Evolutionary conservation across 2,888 invertebrate genomes (phyloP).

Genomic region (Mesorhabditis sp.): DNA sequence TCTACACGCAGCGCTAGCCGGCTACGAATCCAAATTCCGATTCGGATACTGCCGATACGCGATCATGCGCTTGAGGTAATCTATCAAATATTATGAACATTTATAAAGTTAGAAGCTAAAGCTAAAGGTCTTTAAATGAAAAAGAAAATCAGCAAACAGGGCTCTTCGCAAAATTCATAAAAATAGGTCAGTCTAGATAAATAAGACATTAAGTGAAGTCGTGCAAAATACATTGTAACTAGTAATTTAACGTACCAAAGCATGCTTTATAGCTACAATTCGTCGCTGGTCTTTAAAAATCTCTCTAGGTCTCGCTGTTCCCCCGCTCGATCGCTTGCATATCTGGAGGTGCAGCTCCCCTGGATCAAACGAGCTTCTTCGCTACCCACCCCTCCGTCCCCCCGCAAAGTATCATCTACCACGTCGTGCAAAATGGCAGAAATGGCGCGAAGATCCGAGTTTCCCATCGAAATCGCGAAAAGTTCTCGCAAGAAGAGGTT

Average conservation of each 20-base stretch:
- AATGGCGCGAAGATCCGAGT: constrained; percentile 15
- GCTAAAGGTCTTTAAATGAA: too few relatives aligned
- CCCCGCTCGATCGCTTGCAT: constrained; percentile 33
- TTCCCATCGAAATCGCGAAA: constrained; percentile 19
- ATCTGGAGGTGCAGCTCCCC: constrained; percentile 35
- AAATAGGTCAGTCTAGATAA: too few relatives aligned
- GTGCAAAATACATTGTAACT: too few relatives aligned
- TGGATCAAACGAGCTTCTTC: constrained; percentile 35
- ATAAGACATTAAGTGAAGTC: too few relatives aligned
- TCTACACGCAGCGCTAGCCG: constrained; percentile 32
- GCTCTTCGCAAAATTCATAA: too few relatives aligned
- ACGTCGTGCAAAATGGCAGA: constrained; percentile 7
- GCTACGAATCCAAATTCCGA: constrained; percentile 32
- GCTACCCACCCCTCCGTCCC: constrained; percentile 38
- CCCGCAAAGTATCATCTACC: constrained; percentile 34
- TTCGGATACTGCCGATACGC: constrained; percentile 23
- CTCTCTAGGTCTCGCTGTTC: constrained; percentile 30
- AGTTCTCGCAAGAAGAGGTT: constrained; percentile 26
- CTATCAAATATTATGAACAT: too few relatives aligned
- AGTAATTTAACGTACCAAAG: too few relatives aligned
- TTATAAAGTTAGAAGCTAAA: too few relatives aligned
- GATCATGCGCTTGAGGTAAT: constrained; percentile 29
- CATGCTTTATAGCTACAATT: too few relatives aligned
- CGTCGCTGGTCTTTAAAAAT: not conserved
- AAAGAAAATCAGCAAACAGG: too few relatives aligned